phyloP scores from a whole-genome alignment of 2,888 invertebrate species.

The Drosophila birchii region DNA sequence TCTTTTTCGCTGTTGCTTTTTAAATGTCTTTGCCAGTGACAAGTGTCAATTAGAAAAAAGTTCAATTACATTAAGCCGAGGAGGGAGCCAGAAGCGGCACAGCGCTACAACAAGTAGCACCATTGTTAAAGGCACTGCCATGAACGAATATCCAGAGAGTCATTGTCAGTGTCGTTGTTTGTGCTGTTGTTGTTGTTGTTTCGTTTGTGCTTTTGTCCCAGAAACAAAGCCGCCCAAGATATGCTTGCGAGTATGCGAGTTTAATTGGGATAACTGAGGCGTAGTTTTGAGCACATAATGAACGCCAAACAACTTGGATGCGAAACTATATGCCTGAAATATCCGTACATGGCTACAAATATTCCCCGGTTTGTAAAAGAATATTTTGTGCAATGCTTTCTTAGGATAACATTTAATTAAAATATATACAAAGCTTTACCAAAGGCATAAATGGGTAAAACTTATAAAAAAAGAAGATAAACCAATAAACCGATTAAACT shows the following conservation, averaged over 20 bases:
- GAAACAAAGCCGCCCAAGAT: constrained; percentile 27
- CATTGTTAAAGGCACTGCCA: constrained; percentile 31
- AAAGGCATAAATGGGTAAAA: neutral
- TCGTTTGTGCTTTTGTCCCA: constrained; percentile 41
- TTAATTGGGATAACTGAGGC: constrained; percentile 32
- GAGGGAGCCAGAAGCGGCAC: neutral
- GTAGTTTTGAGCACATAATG: constrained; percentile 16
- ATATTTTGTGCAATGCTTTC: neutral
- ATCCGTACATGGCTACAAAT: neutral
- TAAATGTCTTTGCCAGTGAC: constrained; percentile 69
- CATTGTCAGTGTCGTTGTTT: constrained; percentile 59
- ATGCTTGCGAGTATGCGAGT: constrained; percentile 13
- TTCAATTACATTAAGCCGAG: constrained; percentile 68
- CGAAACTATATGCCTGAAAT: neutral
- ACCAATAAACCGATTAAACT: neutral
- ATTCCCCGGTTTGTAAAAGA: neutral
- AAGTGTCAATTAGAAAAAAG: constrained; percentile 76
- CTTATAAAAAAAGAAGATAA: neutral
- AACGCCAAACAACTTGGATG: constrained; percentile 1
- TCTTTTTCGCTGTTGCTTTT: constrained; percentile 47
- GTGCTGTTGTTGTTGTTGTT: neutral
- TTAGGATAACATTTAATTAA: neutral
- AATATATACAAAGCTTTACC: neutral
- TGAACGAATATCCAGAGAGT: constrained; percentile 32
- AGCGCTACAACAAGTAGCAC: constrained; percentile 50